Evolutionary conservation across 2,113 vertebrate genomes (phyloP).

Genomic region (Sylvia atricapilla): DNA sequence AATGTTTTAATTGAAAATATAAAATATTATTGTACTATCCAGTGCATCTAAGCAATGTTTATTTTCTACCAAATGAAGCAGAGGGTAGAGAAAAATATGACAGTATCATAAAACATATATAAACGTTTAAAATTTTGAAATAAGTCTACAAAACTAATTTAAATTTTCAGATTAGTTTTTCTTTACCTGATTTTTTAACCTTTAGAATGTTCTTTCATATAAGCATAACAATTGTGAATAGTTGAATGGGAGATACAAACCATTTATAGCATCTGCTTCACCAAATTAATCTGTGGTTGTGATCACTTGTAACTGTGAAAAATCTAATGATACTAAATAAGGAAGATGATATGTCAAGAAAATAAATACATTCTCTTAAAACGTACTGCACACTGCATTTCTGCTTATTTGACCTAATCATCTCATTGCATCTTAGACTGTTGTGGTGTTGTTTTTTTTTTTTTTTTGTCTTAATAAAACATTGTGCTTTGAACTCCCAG

Average conservation of each 20-base stretch:
- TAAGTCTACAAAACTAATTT: background rate
- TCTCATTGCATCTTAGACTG: background rate
- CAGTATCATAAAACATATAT: background rate
- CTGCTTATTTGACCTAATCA: background rate
- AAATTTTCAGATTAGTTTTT: background rate
- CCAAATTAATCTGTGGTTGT: background rate
- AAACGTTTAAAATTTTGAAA: background rate
- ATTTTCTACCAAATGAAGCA: background rate
- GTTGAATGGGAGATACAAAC: background rate
- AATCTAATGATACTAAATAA: background rate
- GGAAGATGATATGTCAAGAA: background rate
- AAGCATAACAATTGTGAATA: background rate
- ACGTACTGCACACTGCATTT: background rate
- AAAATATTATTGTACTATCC: background rate
- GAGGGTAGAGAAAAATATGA: background rate
- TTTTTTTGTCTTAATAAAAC: background rate
- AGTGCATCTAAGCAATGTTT: background rate
- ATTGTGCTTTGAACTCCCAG: background rate
- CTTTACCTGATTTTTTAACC: background rate
- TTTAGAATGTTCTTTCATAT: background rate
- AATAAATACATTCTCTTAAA: background rate
- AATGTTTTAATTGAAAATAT: background rate
- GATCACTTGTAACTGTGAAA: background rate
- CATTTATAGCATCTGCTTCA: background rate
- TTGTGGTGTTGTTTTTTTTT: too few species aligned